Evolutionary conservation across 1,140 invertebrate genomes (phyloP).

Genomic region (Ceratosolen fusciceps): DNA sequence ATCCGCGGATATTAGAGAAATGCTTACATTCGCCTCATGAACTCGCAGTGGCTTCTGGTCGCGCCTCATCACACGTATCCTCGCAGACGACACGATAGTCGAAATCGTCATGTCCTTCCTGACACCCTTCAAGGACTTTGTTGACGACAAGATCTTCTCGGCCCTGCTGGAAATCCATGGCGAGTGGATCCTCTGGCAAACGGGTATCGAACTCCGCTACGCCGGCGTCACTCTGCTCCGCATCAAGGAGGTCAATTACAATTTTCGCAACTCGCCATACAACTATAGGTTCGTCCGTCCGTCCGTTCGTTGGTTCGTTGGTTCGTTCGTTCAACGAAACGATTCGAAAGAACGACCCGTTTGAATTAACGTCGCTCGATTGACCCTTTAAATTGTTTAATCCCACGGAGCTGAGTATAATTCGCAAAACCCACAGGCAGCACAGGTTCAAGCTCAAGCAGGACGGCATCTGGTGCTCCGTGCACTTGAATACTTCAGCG

Average conservation of each 20-base stretch:
- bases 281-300: conserved; percentile 55
- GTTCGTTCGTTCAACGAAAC: no score
- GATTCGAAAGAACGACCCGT: no score
- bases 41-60: conserved; percentile 92
- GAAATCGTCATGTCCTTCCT: conserved; percentile 79
- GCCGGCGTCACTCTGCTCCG: conserved; percentile 85
- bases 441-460: conserved; percentile 81
- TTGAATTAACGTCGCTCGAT: no score
- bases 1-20: not conserved
- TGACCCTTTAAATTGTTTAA: no score
- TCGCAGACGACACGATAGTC: conserved; percentile 90
- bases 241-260: conserved; percentile 85
- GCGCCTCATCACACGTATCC: conserved; percentile 89
- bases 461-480: conserved; percentile 87
- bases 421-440: no score
- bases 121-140: conserved; percentile 67
- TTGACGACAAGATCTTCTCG: conserved; percentile 77
- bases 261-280: conserved; percentile 72
- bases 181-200: conserved; percentile 97
- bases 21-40: not conserved
- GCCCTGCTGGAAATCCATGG: conserved; percentile 80
- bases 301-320: no score
- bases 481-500: conserved; percentile 85
- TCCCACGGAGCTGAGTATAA: not conserved
- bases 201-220: conserved; percentile 90